Percentiles rank a stretch among this genome's conserved stretches.
Conservation (phyloP, 2,797 vertebrate genomes). For the Otolemur crassicaudatus region DNA sequence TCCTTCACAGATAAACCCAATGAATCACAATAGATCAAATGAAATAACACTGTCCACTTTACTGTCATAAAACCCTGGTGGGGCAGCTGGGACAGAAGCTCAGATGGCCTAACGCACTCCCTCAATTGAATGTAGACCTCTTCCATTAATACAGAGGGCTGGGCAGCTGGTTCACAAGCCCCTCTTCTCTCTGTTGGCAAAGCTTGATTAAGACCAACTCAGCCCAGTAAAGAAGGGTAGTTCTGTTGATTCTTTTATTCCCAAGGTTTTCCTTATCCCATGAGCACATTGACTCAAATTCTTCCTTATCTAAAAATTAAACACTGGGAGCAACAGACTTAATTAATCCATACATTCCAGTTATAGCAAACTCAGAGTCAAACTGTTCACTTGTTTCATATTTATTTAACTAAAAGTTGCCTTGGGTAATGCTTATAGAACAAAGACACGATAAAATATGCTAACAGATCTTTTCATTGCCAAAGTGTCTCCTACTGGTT, state of each 20-base stretch:
- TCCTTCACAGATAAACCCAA: not conserved
- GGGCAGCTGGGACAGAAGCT: not conserved
- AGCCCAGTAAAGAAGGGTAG: not conserved
- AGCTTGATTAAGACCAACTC: not conserved
- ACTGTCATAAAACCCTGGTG: not conserved
- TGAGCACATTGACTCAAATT: not conserved
- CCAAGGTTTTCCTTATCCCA: not conserved
- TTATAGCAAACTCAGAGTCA: not conserved
- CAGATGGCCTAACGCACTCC: too few relatives aligned
- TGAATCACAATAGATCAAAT: not conserved
- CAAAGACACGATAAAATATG: not conserved
- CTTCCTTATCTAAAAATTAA: not conserved
- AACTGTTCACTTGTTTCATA: not conserved
- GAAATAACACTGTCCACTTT: not conserved
- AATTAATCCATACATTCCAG: not conserved
- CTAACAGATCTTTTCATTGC: not conserved
- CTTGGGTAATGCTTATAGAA: not conserved
- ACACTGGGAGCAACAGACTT: not conserved
- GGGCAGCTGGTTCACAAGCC: not conserved
- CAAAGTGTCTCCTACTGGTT: not conserved
- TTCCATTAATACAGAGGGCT: not conserved
- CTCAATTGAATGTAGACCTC: not conserved
- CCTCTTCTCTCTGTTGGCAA: not conserved
- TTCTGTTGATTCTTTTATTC: not conserved
- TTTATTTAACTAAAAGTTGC: not conserved